Evolutionary conservation across 2,113 vertebrate genomes (phyloP).

Genomic region (Xiphorhynchus elegans): DNA sequence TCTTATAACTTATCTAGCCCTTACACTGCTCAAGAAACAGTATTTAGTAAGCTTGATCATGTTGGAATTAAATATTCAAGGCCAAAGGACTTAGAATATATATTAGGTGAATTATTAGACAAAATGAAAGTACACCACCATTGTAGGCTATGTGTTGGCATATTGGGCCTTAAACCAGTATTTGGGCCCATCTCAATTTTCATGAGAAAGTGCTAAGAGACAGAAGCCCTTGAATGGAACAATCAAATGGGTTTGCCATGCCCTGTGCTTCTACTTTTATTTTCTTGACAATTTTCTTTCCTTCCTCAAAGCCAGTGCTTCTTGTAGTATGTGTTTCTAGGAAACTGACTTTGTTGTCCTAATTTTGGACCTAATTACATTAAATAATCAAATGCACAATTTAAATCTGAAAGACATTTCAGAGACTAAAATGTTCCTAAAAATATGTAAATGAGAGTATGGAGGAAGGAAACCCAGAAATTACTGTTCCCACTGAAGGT

Average conservation of each 20-base stretch:
- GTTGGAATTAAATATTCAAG: neutral
- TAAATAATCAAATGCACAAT: neutral
- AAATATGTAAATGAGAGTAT: neutral
- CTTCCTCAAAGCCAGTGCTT: neutral
- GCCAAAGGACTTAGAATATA: neutral
- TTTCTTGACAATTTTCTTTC: neutral
- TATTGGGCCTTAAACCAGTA: neutral
- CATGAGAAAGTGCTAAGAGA: neutral
- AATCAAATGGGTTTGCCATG: neutral
- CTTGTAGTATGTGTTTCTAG: neutral
- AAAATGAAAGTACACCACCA: neutral
- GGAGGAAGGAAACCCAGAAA: neutral
- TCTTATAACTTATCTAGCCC: neutral
- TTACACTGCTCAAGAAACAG: neutral
- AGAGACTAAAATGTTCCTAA: neutral
- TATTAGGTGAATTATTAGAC: neutral
- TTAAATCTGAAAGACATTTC: neutral
- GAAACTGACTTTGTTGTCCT: neutral
- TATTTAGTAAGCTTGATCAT: neutral
- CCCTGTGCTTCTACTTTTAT: neutral
- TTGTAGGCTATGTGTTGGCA: neutral
- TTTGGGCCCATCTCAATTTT: neutral
- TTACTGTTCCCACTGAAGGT: neutral
- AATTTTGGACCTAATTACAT: neutral
- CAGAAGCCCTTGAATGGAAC: neutral